A percentile compares a stretch with the other conserved stretches of the same genome.
Evolutionary conservation across 1,140 invertebrate species (phyloP).

Genomic region (Diabrotica undecimpunctata): DNA sequence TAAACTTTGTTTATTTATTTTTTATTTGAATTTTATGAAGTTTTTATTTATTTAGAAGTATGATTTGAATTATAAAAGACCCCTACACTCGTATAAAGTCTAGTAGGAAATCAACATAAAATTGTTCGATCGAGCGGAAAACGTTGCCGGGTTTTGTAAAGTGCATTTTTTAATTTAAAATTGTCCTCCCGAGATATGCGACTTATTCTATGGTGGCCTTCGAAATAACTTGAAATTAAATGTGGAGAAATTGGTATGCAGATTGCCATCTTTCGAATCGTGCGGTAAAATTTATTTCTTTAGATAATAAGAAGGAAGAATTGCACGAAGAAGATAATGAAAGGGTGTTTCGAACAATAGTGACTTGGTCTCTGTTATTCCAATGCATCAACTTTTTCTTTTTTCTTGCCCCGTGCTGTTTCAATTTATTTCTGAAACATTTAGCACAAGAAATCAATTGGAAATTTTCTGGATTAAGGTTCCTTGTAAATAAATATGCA

Average conservation of each 20-base stretch:
- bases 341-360: constrained; percentile 19
- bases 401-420: constrained; percentile 8
- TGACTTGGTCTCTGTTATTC: constrained; percentile 15
- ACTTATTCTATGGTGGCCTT: constrained; percentile 5
- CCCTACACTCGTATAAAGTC: too few relatives aligned
- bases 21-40: too few relatives aligned
- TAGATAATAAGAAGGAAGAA: constrained; percentile 21
- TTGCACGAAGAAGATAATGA: constrained; percentile 21
- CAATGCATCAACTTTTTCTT: constrained; percentile 14
- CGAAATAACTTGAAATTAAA: constrained; percentile 13
- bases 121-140: background rate
- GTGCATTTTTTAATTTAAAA: background rate
- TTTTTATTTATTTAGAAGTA: too few relatives aligned
- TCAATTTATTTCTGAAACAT: constrained; percentile 17
- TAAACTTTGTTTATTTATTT: too few relatives aligned
- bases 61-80: too few relatives aligned
- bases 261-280: constrained; percentile 16
- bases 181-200: background rate
- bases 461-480: background rate
- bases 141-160: background rate
- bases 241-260: constrained; percentile 15
- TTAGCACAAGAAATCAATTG: constrained; percentile 6
- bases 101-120: too few relatives aligned
- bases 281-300: constrained; percentile 21
- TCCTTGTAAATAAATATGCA: background rate